A percentile compares a stretch with the other conserved stretches of the same genome.
These are phyloP conservation scores for Hozukius guyotensis DNA, from an alignment of 2,797 vertebrate species.

Conservation along the genomic window DNA sequence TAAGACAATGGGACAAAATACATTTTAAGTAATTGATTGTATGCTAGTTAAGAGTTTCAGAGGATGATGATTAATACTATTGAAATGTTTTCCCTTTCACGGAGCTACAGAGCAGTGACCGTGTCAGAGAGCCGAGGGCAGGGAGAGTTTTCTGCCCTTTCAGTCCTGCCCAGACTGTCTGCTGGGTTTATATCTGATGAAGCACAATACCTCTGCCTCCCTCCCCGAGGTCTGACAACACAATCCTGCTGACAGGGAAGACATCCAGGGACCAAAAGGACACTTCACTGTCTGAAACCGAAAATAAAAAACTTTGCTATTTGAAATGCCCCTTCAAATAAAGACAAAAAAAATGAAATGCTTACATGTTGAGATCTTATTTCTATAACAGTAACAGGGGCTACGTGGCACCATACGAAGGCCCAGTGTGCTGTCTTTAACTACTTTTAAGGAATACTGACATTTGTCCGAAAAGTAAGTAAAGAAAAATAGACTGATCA, in stretches of 20 bases:
- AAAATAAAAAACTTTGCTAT: slow-evolving; percentile 3
- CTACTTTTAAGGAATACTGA: neutral
- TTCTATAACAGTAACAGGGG: neutral
- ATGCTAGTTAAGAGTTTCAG: neutral
- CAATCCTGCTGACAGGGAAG: slow-evolving; percentile 37
- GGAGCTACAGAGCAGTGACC: neutral
- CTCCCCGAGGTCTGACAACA: slow-evolving; percentile 41
- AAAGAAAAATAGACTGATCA: neutral
- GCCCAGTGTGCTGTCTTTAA: neutral
- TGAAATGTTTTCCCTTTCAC: neutral
- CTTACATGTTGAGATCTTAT: neutral
- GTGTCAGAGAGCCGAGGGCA: neutral
- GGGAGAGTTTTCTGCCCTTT: slow-evolving; percentile 17
- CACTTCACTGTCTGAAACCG: slow-evolving; percentile 7
- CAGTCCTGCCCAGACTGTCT: slow-evolving; percentile 29
- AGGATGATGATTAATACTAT: neutral
- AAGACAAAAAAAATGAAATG: neutral
- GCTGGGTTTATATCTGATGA: slow-evolving; percentile 57
- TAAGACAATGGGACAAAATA: neutral
- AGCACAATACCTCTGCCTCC: slow-evolving; percentile 46
- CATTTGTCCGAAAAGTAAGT: neutral
- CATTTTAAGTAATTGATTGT: neutral
- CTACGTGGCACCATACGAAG: neutral
- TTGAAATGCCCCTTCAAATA: slow-evolving; percentile 24
- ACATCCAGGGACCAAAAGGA: slow-evolving; percentile 26